A percentile compares a stretch with the other conserved stretches of the same genome.
These are phyloP conservation scores for Eristalis intricaria DNA, from an alignment of 2,888 invertebrate genomes.

Conservation along the genomic window DNA sequence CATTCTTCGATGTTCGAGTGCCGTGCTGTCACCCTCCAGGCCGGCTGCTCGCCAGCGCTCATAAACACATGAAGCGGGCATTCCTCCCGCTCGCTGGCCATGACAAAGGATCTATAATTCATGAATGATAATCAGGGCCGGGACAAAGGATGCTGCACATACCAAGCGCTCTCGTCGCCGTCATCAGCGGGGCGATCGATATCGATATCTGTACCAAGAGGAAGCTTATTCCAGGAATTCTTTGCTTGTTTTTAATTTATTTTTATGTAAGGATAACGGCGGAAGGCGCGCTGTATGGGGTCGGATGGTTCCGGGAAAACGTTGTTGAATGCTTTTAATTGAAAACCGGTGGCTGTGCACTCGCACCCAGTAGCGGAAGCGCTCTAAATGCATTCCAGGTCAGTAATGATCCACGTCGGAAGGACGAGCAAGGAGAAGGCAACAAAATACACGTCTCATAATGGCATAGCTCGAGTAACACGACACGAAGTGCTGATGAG, in stretches of 20 bases:
- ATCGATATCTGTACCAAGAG: constrained; percentile 30
- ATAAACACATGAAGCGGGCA: neutral
- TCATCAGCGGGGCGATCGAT: constrained; percentile 7
- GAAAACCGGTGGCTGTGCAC: constrained; percentile 17
- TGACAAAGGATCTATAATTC: constrained; percentile 51
- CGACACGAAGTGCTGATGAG: constrained; percentile 12
- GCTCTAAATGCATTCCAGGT: constrained; percentile 34
- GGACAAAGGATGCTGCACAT: constrained; percentile 26
- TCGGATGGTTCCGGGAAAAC: neutral
- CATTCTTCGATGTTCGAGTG: too few relatives aligned
- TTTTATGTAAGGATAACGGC: constrained; percentile 2
- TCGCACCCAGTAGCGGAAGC: neutral
- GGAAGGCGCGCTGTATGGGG: neutral
- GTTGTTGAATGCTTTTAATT: constrained; percentile 30
- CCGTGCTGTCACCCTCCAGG: too few relatives aligned
- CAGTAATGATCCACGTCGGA: constrained; percentile 16
- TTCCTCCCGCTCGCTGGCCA: neutral
- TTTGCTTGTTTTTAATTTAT: constrained; percentile 47
- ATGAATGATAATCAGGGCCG: constrained; percentile 29
- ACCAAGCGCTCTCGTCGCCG: neutral
- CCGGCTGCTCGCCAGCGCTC: too few relatives aligned
- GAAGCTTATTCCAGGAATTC: constrained; percentile 2
- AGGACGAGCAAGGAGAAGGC: neutral
- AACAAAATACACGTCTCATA: constrained; percentile 6
- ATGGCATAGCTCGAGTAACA: constrained; percentile 4